These are phyloP conservation scores for Penaeus monodon DNA, from an alignment of 2,888 invertebrate genomes.

Conservation along the genomic window DNA sequence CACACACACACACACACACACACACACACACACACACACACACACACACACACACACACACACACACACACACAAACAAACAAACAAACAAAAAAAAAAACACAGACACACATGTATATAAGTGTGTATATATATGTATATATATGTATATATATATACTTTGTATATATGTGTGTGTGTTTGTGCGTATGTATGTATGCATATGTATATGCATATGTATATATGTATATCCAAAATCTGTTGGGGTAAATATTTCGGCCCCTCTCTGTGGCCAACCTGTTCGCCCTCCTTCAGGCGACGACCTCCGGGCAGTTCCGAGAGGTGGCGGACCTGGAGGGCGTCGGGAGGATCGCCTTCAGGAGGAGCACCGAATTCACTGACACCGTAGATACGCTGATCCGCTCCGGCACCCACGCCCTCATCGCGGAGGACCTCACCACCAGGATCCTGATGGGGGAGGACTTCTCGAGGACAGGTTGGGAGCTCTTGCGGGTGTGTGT, in stretches of 20 bases:
- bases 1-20: too few species aligned
- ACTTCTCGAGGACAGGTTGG: too few species aligned
- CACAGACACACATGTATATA: background rate
- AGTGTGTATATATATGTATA: background rate
- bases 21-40: too few species aligned
- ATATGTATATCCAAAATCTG: background rate
- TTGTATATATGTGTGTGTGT: background rate
- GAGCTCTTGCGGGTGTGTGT: too few species aligned
- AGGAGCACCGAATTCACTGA: background rate
- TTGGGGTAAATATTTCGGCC: too few species aligned
- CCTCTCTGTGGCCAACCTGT: too few species aligned
- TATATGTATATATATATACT: constrained; percentile 6
- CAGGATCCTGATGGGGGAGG: too few species aligned
- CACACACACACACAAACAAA: too few species aligned
- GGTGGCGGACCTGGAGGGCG: too few species aligned
- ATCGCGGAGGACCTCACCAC: background rate
- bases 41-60: too few species aligned
- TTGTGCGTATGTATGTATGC: background rate
- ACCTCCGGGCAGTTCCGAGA: background rate
- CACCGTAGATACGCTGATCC: background rate
- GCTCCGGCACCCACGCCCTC: background rate
- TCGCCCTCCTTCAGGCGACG: background rate
- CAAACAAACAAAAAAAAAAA: too few species aligned
- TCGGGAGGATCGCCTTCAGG: background rate
- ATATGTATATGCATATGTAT: background rate